Conservation (phyloP, 2,888 invertebrate genomes). For the Zaprionus obscuricornis region DNA sequence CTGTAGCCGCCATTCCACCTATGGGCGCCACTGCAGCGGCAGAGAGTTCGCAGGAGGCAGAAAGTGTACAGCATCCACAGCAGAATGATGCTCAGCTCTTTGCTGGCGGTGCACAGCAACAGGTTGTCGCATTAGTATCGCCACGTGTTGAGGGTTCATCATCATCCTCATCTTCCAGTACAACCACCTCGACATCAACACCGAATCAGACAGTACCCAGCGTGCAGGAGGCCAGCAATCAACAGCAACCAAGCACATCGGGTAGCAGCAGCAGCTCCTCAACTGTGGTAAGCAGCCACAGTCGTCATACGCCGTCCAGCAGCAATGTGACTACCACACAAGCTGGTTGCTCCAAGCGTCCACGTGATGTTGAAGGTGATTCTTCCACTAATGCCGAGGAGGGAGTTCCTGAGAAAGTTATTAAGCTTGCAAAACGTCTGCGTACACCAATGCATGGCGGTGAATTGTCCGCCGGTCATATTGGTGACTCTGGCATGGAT, state of each 20-base stretch:
- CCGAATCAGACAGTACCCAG: slow-evolving; percentile 74
- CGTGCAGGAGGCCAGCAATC: slow-evolving; percentile 80
- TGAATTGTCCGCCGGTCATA: slow-evolving; percentile 83
- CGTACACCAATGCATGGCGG: slow-evolving; percentile 77
- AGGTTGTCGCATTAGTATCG: slow-evolving; percentile 89
- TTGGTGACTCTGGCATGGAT: slow-evolving; percentile 86
- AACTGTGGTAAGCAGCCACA: slow-evolving; percentile 83
- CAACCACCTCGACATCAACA: slow-evolving; percentile 57
- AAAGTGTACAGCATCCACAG: slow-evolving; percentile 81
- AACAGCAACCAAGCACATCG: slow-evolving; percentile 82
- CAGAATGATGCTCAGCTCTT: slow-evolving; percentile 81
- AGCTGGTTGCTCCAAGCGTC: slow-evolving; percentile 85
- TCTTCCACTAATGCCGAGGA: slow-evolving; percentile 84
- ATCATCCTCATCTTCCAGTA: slow-evolving; percentile 44
- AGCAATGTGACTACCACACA: slow-evolving; percentile 89
- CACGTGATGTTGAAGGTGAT: slow-evolving; percentile 85
- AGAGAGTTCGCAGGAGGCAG: slow-evolving; percentile 84
- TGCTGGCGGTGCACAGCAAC: slow-evolving; percentile 84
- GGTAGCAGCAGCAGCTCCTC: slow-evolving; percentile 81
- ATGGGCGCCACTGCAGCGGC: slow-evolving; percentile 82
- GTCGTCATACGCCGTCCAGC: slow-evolving; percentile 85
- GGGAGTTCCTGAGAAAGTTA: slow-evolving; percentile 77
- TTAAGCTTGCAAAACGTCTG: slow-evolving; percentile 80
- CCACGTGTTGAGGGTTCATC: slow-evolving; percentile 88
- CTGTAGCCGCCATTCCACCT: slow-evolving; percentile 89